Base-by-base conservation (phyloP, 1,140 invertebrate species). In the Drosophila ercepeae region DNA sequence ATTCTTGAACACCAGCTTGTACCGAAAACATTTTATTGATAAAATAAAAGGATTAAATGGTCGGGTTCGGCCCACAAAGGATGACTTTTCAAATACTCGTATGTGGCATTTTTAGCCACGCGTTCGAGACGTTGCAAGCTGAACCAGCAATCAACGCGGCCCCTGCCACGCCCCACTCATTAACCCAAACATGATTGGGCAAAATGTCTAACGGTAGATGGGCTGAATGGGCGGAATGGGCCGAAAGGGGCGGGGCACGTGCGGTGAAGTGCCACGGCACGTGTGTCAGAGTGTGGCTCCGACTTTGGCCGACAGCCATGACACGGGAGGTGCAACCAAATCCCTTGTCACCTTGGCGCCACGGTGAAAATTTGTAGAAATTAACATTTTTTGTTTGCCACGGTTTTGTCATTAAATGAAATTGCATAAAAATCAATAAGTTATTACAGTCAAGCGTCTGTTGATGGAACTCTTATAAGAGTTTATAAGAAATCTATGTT, bases 361-460 rank as follows among this genome's bases (percentile, higher is more conserved):
- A 50, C 49, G 74, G 79, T 89, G 86, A 89, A 89, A 89, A 89
- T 89, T 89, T 89, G 86, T 83, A 89, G 74, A 89, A 86, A 89
- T 89, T 89, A 89, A 86, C 77, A 63, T 88, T 82, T 86, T 82
- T 73, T 63, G 60, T 63, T 58, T 1, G 48, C 61, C 41, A 48
- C 27, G 1, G 52, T 46, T 50, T 71, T 81, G 73, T 88, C 79
- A 88, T 88, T 81, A 75, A 88, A 82, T 88, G 82, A 88, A 82
- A 88, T 82, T 88, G 82, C 82, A 88, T 51, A 88, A 88, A 88
- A 88, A 88, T 89, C 83, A 78, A 88, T 88, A 79, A 63, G 27
- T 18, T 34, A 59, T 19, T 48, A 60, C 60, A 64, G 53, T 39
- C 8, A 1, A 8, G 9, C 8, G n/a, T 42, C 13, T 0, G 1